phyloP scores from a whole-genome alignment of 2,113 vertebrate species.

The Ictidomys tridecemlineatus region DNA sequence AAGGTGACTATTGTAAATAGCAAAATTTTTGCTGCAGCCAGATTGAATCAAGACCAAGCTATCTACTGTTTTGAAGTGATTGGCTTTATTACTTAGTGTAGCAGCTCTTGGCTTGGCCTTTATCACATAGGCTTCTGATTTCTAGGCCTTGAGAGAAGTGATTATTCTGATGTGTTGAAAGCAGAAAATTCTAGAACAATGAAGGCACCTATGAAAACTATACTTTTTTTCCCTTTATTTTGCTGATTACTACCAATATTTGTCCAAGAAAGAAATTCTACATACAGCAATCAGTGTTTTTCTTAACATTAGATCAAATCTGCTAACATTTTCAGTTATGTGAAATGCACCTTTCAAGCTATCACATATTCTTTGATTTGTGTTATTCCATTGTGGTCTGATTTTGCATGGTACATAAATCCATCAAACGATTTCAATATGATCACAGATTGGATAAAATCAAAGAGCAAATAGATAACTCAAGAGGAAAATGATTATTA shows the following conservation, averaged over 20 bases:
- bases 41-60: conserved; percentile 52
- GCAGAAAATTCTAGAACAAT: conserved; percentile 27
- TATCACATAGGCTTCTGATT: conserved; percentile 31
- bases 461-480: conserved; percentile 40
- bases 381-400: background rate
- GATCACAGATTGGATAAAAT: conserved; percentile 19
- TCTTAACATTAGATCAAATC: conserved; percentile 56
- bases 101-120: background rate
- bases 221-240: background rate
- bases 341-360: background rate
- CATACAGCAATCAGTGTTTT: conserved; percentile 49
- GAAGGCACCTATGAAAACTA: conserved; percentile 28
- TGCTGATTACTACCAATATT: conserved; percentile 18
- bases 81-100: conserved; percentile 57
- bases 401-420: background rate
- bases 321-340: background rate
- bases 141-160: conserved; percentile 59
- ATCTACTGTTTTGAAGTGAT: conserved; percentile 60
- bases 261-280: conserved; percentile 44
- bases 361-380: background rate
- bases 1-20: conserved; percentile 68
- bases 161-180: conserved; percentile 68
- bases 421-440: background rate
- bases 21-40: conserved; percentile 57
- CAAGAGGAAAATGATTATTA: background rate